Percentiles rank a stretch among this genome's conserved stretches.
Evolutionary conservation across 1,140 invertebrate species (phyloP).

Genomic region (Pachyrhynchus sulphureomaculatus): DNA sequence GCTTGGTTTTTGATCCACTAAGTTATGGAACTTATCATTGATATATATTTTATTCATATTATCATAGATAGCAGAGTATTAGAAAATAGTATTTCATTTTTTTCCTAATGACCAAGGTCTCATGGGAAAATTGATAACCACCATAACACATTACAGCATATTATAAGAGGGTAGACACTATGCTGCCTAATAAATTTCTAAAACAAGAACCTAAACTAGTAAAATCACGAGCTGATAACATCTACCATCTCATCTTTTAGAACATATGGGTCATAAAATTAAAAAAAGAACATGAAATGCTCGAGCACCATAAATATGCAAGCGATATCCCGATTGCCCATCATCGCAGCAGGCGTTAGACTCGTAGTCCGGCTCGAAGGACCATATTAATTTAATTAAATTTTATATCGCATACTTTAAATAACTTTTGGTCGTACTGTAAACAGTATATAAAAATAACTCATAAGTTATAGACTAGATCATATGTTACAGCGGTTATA

Average conservation of each 20-base stretch:
- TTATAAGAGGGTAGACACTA: not conserved
- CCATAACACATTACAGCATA: not conserved
- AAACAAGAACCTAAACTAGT: conserved; percentile 32
- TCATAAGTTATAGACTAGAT: too few relatives aligned
- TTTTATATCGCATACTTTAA: conserved; percentile 32
- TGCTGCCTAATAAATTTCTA: conserved; percentile 21
- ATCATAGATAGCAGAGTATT: too few relatives aligned
- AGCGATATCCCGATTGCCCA: conserved; percentile 29
- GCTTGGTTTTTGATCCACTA: too few relatives aligned
- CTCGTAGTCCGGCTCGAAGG: conserved; percentile 12
- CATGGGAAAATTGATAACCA: too few relatives aligned
- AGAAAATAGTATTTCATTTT: too few relatives aligned
- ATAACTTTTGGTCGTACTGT: conserved; percentile 6
- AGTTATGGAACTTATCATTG: too few relatives aligned
- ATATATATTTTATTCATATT: too few relatives aligned
- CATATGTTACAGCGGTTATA: too few relatives aligned
- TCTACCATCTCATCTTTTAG: conserved; percentile 26
- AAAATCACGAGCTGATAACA: conserved; percentile 31
- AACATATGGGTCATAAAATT: conserved; percentile 29
- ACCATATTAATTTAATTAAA: conserved; percentile 35
- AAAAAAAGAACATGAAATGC: conserved; percentile 16
- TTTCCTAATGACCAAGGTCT: too few relatives aligned
- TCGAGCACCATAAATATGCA: conserved; percentile 27
- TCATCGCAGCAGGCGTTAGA: conserved; percentile 19
- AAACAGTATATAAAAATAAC: too few relatives aligned